Evolutionary conservation across 2,888 invertebrate genomes (phyloP).

Genomic region (Parapristionchus giblindavisi): DNA sequence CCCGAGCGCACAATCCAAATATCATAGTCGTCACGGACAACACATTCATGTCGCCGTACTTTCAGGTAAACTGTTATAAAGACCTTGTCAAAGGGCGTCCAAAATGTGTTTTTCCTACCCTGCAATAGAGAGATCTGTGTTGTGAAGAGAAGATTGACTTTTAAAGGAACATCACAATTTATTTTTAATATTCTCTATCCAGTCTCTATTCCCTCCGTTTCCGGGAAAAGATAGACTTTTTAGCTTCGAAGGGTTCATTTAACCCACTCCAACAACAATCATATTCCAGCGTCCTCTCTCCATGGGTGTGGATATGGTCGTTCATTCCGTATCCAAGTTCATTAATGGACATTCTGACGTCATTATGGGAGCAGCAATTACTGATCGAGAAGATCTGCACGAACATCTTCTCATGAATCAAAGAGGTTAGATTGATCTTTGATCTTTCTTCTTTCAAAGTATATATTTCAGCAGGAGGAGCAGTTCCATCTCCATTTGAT

Average conservation of each 20-base stretch:
- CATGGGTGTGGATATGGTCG: slow-evolving; percentile 86
- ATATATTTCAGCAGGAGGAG: slow-evolving; percentile 80
- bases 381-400: slow-evolving; percentile 79
- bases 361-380: slow-evolving; percentile 87
- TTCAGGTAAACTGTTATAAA: slow-evolving; percentile 39
- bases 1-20: slow-evolving; percentile 72
- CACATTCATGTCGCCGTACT: slow-evolving; percentile 78
- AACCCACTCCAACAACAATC: background rate
- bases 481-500: slow-evolving; percentile 94
- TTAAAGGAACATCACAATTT: too few species aligned
- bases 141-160: too few species aligned
- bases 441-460: background rate
- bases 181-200: too few species aligned
- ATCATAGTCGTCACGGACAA: slow-evolving; percentile 82
- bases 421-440: slow-evolving; percentile 7
- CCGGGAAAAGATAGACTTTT: too few species aligned
- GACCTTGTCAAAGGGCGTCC: too few species aligned
- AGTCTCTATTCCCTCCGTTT: too few species aligned
- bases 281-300: slow-evolving; percentile 80
- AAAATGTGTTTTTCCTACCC: too few species aligned
- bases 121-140: too few species aligned
- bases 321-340: slow-evolving; percentile 92
- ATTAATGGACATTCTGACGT: slow-evolving; percentile 97
- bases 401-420: slow-evolving; percentile 78
- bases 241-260: background rate